Evolutionary conservation across 2,113 vertebrate genomes (phyloP).

Genomic region (Carassius carassius): DNA sequence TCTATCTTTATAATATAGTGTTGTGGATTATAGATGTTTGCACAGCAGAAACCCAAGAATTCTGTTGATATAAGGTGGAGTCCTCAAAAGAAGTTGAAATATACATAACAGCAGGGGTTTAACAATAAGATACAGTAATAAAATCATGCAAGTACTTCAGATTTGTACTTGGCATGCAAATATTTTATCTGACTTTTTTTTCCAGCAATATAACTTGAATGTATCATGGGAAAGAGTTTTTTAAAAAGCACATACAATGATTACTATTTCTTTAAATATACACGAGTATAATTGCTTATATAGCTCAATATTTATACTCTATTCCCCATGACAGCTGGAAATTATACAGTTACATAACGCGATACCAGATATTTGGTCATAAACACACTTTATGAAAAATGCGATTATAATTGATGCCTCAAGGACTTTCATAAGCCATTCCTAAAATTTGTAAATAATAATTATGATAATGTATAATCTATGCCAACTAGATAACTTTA

Average conservation of each 20-base stretch:
- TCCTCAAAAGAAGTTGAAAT: background rate
- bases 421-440: background rate
- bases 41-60: background rate
- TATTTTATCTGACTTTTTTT: background rate
- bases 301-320: too few species aligned
- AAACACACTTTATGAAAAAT: background rate
- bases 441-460: background rate
- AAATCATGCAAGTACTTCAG: background rate
- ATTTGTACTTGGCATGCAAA: background rate
- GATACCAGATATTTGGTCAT: too few species aligned
- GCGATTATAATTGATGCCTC: background rate
- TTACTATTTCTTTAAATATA: too few species aligned
- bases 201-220: background rate
- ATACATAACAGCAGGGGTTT: background rate
- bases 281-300: too few species aligned
- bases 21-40: conserved; percentile 8
- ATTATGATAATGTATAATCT: background rate
- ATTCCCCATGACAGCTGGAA: too few species aligned
- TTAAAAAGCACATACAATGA: too few species aligned
- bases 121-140: background rate
- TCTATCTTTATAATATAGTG: conserved; percentile 53
- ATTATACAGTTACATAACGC: too few species aligned
- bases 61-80: background rate
- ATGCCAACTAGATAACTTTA: background rate
- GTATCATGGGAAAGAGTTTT: background rate